A percentile compares a stretch with the other conserved stretches of the same genome.
phyloP scores from a whole-genome alignment of 2,888 invertebrate genomes.

The Parochlus steinenii region DNA sequence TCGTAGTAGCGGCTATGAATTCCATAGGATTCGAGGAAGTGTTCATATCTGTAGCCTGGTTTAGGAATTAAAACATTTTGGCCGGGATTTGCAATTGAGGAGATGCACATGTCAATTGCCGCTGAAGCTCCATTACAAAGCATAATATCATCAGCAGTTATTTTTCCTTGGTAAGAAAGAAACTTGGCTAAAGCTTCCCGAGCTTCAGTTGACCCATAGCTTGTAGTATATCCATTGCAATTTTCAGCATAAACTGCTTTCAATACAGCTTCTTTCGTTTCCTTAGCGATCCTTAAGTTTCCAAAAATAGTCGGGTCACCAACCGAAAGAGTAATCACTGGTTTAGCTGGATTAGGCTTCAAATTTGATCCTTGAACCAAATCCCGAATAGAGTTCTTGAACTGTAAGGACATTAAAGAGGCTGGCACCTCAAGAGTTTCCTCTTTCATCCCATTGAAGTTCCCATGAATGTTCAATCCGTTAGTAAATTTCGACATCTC shows the following conservation, averaged over 20 bases:
- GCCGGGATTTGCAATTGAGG: constrained; percentile 71
- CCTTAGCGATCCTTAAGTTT: constrained; percentile 68
- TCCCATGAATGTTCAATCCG: too few relatives aligned
- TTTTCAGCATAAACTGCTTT: constrained; percentile 49
- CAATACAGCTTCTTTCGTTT: constrained; percentile 63
- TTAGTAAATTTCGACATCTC: too few relatives aligned
- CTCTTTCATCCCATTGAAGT: too few relatives aligned
- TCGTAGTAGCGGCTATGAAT: constrained; percentile 65
- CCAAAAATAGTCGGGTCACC: constrained; percentile 95
- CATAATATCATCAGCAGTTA: constrained; percentile 57
- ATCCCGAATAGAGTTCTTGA: constrained; percentile 87
- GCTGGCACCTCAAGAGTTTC: too few relatives aligned
- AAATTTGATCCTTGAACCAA: constrained; percentile 85
- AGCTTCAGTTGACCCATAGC: constrained; percentile 59
- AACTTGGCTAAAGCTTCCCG: constrained; percentile 77
- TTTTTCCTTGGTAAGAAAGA: constrained; percentile 45
- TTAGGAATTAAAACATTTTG: constrained; percentile 87
- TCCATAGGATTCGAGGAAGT: constrained; percentile 69
- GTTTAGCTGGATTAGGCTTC: constrained; percentile 83
- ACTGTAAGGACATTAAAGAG: too few relatives aligned
- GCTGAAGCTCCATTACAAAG: constrained; percentile 93
- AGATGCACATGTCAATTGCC: constrained; percentile 83
- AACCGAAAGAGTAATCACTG: constrained; percentile 79
- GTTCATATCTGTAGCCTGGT: constrained; percentile 66
- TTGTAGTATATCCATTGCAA: constrained; percentile 78